Evolutionary conservation across 2,797 vertebrate genomes (phyloP).

Genomic region (Gobionotothen gibberifrons): DNA sequence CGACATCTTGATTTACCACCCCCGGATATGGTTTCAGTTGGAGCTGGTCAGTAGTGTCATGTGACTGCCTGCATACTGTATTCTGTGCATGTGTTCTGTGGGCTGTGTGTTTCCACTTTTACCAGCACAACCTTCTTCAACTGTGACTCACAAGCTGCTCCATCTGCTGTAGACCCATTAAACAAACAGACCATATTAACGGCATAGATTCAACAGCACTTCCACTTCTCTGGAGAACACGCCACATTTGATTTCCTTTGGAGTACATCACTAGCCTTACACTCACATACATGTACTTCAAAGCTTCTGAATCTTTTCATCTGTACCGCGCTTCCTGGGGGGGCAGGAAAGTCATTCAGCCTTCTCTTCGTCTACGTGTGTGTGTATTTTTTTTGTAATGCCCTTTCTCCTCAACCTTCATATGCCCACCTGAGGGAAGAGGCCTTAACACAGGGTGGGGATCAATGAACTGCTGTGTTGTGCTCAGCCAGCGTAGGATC

Average conservation of each 20-base stretch:
- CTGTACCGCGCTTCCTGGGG: slow-evolving; percentile 40
- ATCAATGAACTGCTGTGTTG: slow-evolving; percentile 78
- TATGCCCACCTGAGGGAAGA: slow-evolving; percentile 68
- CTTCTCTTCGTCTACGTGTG: slow-evolving; percentile 15
- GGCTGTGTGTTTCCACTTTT: slow-evolving; percentile 46
- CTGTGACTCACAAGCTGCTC: slow-evolving; percentile 43
- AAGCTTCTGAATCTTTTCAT: slow-evolving; percentile 54
- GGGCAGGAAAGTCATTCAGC: slow-evolving; percentile 55
- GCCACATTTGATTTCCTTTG: slow-evolving; percentile 51
- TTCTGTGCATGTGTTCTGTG: slow-evolving; percentile 44
- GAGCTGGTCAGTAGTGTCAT: slow-evolving; percentile 11
- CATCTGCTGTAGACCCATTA: slow-evolving; percentile 54
- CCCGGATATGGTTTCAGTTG: background rate
- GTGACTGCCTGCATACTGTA: slow-evolving; percentile 5
- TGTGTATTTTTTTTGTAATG: slow-evolving; percentile 39
- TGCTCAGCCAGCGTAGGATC: slow-evolving; percentile 73
- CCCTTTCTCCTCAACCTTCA: slow-evolving; percentile 69
- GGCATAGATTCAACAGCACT: slow-evolving; percentile 36
- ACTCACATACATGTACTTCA: slow-evolving; percentile 23
- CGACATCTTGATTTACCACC: background rate
- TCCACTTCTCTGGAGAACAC: slow-evolving; percentile 41
- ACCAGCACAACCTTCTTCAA: slow-evolving; percentile 22
- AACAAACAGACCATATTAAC: slow-evolving; percentile 58
- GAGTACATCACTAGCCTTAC: slow-evolving; percentile 16
- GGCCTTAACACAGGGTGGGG: slow-evolving; percentile 62